A percentile compares a stretch with the other conserved stretches of the same genome.
Conservation (phyloP, 2,888 invertebrate genomes). For the Acronicta alni region DNA sequence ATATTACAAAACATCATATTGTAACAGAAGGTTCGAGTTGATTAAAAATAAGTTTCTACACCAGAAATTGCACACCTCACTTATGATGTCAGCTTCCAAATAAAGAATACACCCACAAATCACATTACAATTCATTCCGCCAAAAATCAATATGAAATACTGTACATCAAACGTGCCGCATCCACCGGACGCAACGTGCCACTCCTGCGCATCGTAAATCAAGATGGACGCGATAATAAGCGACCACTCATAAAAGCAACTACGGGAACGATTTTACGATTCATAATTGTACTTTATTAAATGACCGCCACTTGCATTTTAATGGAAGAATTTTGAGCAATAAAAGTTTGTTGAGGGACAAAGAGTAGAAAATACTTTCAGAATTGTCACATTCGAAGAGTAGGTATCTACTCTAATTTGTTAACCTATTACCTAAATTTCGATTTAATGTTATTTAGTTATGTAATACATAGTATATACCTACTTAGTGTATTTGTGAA, state of each 20-base stretch:
- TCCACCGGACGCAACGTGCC: conserved; percentile 57
- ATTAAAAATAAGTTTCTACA: not conserved
- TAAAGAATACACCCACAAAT: conserved; percentile 9
- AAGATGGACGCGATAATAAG: conserved; percentile 87
- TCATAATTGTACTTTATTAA: conserved; percentile 89
- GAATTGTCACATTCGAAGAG: conserved; percentile 8
- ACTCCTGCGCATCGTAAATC: conserved; percentile 78
- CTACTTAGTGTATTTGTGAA: too few relatives aligned
- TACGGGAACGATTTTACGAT: conserved; percentile 87
- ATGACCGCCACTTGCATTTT: conserved; percentile 82
- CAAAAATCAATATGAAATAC: conserved; percentile 46
- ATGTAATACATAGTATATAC: too few relatives aligned
- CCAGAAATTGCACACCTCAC: not conserved
- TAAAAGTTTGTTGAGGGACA: conserved; percentile 55
- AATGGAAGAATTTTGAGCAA: conserved; percentile 76
- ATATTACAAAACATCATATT: too few relatives aligned
- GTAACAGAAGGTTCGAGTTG: too few relatives aligned
- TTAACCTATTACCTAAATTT: not conserved
- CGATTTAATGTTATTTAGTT: too few relatives aligned
- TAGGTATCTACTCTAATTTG: too few relatives aligned
- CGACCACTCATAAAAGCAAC: conserved; percentile 83
- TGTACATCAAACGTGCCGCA: conserved; percentile 57
- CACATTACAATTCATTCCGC: conserved; percentile 47
- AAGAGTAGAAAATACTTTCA: conserved; percentile 34
- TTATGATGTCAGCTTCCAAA: conserved; percentile 24